phyloP scores from a whole-genome alignment of 1,140 invertebrate genomes.

The Leptestheria dahalacensis region DNA sequence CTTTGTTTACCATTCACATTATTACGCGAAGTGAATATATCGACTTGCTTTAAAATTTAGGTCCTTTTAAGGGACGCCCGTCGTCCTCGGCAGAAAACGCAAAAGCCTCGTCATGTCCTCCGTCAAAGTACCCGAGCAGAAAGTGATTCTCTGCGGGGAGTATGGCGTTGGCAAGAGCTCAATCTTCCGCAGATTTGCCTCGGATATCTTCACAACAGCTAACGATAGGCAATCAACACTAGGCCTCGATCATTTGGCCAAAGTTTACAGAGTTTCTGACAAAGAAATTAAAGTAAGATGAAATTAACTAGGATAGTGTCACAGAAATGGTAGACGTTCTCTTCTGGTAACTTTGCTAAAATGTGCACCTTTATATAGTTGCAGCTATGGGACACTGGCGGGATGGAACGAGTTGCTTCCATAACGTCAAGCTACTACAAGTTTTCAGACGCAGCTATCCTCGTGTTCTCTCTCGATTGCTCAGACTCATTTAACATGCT shows the following conservation, averaged over 20 bases:
- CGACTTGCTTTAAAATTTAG: too few species aligned
- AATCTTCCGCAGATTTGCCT: constrained; percentile 75
- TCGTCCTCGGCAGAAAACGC: too few species aligned
- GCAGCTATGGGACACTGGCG: constrained; percentile 84
- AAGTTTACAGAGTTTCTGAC: constrained; percentile 53
- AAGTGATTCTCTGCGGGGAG: constrained; percentile 88
- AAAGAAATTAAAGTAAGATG: constrained; percentile 56
- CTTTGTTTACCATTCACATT: too few species aligned
- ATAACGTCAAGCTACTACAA: constrained; percentile 87
- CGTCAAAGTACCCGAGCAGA: constrained; percentile 69
- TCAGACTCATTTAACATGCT: constrained; percentile 78
- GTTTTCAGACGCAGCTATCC: constrained; percentile 76
- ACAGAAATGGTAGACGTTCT: too few species aligned
- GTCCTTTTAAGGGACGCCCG: too few species aligned
- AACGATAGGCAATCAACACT: constrained; percentile 72
- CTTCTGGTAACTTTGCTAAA: constrained; percentile 3
- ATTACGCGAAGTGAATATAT: too few species aligned
- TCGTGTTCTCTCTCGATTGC: constrained; percentile 80
- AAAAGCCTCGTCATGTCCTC: too few species aligned
- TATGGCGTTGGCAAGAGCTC: constrained; percentile 91
- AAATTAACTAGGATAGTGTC: constrained; percentile 20
- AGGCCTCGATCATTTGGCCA: constrained; percentile 77
- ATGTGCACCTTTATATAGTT: too few species aligned
- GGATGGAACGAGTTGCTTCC: constrained; percentile 85
- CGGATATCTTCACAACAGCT: constrained; percentile 59